Evolutionary conservation across 2,797 vertebrate genomes (phyloP), one percentile per base, ranked within the genome.

Genomic region (Rhinophrynus dorsalis): DNA sequence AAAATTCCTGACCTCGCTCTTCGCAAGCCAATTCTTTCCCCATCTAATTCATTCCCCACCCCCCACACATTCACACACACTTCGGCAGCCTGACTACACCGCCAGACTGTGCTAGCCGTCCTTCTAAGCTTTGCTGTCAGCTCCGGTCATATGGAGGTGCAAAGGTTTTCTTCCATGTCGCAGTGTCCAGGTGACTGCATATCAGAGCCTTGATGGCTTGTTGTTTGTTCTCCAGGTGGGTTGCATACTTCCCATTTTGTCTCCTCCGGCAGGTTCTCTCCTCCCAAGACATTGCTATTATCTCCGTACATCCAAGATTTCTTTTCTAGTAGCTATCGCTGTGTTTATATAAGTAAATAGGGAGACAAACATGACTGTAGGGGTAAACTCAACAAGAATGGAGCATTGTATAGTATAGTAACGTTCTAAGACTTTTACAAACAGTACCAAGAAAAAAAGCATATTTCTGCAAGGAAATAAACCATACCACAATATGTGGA

Each of bases 201-300:
- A 48, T 80, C 74, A 57, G 30, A 47, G 61, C 64, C 77, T 56
- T 51, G 52, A 72, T 29, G 72, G 76, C 78, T 79, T 57, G 67
- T 67, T 57, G 30, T 67, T 33, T 62, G 82, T 86, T 84, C 82
- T 85, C 85, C 85, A 85, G 86, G 88, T 90, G 88, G 86, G 85
- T 88, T 78, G 60, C 70, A 80, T 72, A 52, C 59, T 1, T 84
- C 79, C 82, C 76, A 84, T 84, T 82, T 86, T 85, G 80, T 85
- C 77, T 67, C 40, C 3, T 81, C 61, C 13, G 77, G 78, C 81
- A 47, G 51, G 5, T 23, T 47, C 2, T 57, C 1, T 57, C 17
- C 38, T 67, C 51, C 35, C 20, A 45, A 45, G 38, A 57, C 18
- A 37, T 23, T 67, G 23, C 18, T 15, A 15, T 44, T 44, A 33